Evolutionary conservation across 2,888 invertebrate species (phyloP).

Genomic region (Leucozona laternaria): DNA sequence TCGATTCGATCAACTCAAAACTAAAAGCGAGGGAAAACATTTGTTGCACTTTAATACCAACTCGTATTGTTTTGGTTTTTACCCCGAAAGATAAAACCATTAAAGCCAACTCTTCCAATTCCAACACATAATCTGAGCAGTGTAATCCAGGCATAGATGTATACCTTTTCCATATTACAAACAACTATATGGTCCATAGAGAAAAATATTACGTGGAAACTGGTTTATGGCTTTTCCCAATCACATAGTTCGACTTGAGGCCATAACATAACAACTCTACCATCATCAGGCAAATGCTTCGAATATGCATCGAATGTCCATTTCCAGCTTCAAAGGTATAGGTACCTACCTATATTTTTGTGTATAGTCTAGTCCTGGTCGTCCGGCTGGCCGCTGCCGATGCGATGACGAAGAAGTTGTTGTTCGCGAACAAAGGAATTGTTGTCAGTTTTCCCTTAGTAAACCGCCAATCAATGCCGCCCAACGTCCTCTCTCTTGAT

Average conservation of each 20-base stretch:
- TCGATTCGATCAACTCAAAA: conserved; percentile 37
- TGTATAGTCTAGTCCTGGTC: background rate
- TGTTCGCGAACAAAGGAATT: conserved; percentile 72
- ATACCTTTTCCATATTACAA: background rate
- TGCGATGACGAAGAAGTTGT: conserved; percentile 33
- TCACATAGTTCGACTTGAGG: conserved; percentile 49
- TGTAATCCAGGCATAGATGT: background rate
- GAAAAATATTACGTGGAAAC: conserved; percentile 68
- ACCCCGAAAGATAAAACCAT: conserved; percentile 53
- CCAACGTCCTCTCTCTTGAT: conserved; percentile 61
- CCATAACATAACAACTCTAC: conserved; percentile 16
- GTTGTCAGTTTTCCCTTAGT: conserved; percentile 74
- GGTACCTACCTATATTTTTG: background rate
- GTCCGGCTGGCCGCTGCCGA: background rate
- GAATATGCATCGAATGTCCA: conserved; percentile 50
- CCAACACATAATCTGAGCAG: conserved; percentile 30
- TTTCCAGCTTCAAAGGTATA: conserved; percentile 24
- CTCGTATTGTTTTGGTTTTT: conserved; percentile 42
- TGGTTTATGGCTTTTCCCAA: conserved; percentile 69
- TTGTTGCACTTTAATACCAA: conserved; percentile 32
- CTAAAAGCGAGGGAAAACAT: conserved; percentile 44
- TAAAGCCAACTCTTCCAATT: conserved; percentile 46
- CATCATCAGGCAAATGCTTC: conserved; percentile 23
- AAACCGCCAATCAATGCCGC: conserved; percentile 75
- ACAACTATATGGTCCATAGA: conserved; percentile 16